Conservation (phyloP, 2,888 invertebrate species). For the Melanargia galathea region DNA sequence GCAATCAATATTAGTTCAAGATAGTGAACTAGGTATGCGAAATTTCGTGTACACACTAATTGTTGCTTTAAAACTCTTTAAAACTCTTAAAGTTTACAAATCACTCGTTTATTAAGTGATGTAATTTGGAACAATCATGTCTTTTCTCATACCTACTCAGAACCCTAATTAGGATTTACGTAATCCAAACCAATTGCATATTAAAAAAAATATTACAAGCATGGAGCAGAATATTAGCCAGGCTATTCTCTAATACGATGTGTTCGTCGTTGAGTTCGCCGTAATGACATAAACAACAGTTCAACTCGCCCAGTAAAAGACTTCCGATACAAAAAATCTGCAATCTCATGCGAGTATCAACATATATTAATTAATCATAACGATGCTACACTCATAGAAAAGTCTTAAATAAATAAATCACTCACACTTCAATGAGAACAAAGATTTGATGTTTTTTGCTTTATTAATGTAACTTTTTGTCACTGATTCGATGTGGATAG, state of each 20-base stretch:
- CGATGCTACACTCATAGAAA: too few relatives aligned
- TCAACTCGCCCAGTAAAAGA: too few relatives aligned
- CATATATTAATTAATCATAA: too few relatives aligned
- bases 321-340: too few relatives aligned
- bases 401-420: too few relatives aligned
- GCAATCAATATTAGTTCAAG: background rate
- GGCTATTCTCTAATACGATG: background rate
- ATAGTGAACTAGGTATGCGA: background rate
- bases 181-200: constrained; percentile 9
- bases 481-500: too few relatives aligned
- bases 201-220: constrained; percentile 12
- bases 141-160: constrained; percentile 22
- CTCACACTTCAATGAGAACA: too few relatives aligned
- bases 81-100: constrained; percentile 11
- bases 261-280: background rate
- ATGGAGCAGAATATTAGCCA: constrained; percentile 10
- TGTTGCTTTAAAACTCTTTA: background rate
- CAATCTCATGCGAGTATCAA: too few relatives aligned
- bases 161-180: constrained; percentile 13
- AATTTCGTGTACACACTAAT: constrained; percentile 4
- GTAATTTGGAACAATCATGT: constrained; percentile 20
- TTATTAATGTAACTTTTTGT: too few relatives aligned
- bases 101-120: constrained; percentile 16
- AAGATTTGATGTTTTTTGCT: too few relatives aligned
- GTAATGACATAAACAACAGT: background rate